phyloP scores from a whole-genome alignment of 2,113 vertebrate species.

The Desmodus rotundus region DNA sequence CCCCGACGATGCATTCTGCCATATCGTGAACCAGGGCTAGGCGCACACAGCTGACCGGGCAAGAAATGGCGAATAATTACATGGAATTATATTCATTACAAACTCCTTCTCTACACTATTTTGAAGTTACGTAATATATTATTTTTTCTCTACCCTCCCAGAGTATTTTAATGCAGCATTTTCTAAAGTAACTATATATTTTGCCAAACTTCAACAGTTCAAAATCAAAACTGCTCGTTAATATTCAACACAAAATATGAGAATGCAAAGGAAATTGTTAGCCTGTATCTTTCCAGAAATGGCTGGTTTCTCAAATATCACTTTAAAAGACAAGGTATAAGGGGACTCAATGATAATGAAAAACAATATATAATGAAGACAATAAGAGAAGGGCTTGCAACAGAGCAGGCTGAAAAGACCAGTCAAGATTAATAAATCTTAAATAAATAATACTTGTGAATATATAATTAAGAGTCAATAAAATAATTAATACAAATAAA shows the following conservation, averaged over 20 bases:
- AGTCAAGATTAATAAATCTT: background rate
- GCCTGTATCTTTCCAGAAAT: background rate
- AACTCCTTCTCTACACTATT: background rate
- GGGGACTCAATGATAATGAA: too few relatives aligned
- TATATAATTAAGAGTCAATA: background rate
- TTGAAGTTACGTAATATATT: constrained; percentile 11
- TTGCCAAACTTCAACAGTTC: background rate
- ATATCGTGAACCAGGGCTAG: constrained; percentile 96
- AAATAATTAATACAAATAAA: background rate
- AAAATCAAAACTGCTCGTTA: background rate
- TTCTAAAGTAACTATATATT: constrained; percentile 15
- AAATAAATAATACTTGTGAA: background rate
- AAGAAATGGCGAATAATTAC: constrained; percentile 53
- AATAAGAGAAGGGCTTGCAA: background rate
- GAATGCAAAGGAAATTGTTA: background rate
- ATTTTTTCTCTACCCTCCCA: background rate
- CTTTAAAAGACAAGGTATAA: background rate
- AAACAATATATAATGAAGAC: too few relatives aligned
- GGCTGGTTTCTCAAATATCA: background rate
- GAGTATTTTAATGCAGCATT: background rate
- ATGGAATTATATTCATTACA: constrained; percentile 31
- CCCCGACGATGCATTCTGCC: constrained; percentile 98
- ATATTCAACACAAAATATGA: background rate
- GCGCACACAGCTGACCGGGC: constrained; percentile 89
- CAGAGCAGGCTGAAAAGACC: background rate